These are phyloP conservation scores for Drosophila macrothrix DNA, from an alignment of 2,888 invertebrate genomes.

Conservation along the genomic window DNA sequence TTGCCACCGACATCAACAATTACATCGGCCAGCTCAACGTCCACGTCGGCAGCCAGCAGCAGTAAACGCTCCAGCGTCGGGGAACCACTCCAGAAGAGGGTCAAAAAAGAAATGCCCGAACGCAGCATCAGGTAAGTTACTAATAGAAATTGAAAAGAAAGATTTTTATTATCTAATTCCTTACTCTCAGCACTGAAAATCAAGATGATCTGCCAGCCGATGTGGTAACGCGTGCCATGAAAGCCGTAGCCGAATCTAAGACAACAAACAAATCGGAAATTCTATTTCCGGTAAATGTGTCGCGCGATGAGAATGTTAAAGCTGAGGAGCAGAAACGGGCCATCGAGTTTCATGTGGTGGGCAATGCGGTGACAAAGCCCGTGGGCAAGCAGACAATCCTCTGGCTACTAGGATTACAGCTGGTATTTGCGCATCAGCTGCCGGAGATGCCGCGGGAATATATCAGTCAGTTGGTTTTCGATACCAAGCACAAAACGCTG, in stretches of 20 bases:
- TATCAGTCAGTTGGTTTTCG: constrained; percentile 97
- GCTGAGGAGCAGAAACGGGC: constrained; percentile 94
- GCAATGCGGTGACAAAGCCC: constrained; percentile 94
- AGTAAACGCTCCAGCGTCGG: constrained; percentile 71
- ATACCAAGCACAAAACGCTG: constrained; percentile 97
- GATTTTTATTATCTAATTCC: background rate
- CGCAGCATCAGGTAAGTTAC: constrained; percentile 64
- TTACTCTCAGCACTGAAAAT: constrained; percentile 79
- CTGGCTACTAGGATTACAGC: constrained; percentile 93
- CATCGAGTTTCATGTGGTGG: constrained; percentile 97
- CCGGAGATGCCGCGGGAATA: constrained; percentile 99
- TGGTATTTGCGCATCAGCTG: constrained; percentile 97
- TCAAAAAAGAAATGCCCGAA: constrained; percentile 84
- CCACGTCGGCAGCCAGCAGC: constrained; percentile 56
- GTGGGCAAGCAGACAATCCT: constrained; percentile 96
- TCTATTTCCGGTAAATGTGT: constrained; percentile 92
- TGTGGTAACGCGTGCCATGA: constrained; percentile 92
- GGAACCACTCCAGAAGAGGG: constrained; percentile 82
- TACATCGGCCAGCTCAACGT: constrained; percentile 1
- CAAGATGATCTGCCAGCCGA: constrained; percentile 91
- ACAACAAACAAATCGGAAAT: constrained; percentile 88
- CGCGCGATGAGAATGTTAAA: constrained; percentile 96
- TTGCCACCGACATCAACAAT: constrained; percentile 42
- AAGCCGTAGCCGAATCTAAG: constrained; percentile 93
- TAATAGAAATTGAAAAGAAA: background rate